phyloP scores from a whole-genome alignment of 1,140 invertebrate genomes.

The Lordiphosa clarofinis region DNA sequence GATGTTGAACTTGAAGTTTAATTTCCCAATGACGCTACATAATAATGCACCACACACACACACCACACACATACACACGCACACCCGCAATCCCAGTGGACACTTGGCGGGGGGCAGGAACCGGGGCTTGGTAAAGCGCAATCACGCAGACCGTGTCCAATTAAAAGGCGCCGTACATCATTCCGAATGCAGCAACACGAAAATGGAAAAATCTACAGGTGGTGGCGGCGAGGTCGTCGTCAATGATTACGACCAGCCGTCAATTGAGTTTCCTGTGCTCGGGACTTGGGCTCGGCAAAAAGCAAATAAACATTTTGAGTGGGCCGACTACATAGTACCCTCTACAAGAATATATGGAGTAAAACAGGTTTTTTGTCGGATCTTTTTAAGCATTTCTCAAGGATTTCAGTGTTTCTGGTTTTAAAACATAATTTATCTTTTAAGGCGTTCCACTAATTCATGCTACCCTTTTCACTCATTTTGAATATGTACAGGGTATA shows the following conservation, averaged over 20 bases:
- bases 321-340: too few relatives aligned
- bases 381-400: too few relatives aligned
- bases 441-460: too few relatives aligned
- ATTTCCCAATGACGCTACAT: conserved; percentile 11
- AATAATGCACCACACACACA: conserved; percentile 15
- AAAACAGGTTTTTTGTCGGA: too few relatives aligned
- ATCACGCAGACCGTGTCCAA: conserved; percentile 74
- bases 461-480: too few relatives aligned
- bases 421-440: too few relatives aligned
- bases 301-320: too few relatives aligned
- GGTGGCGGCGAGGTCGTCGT: conserved; percentile 38
- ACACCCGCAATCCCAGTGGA: conserved; percentile 17
- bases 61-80: conserved; percentile 9
- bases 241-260: conserved; percentile 17
- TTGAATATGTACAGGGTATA: conserved; percentile 11
- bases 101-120: conserved; percentile 4
- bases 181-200: conserved; percentile 61
- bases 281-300: conserved; percentile 8
- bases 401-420: too few relatives aligned
- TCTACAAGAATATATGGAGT: too few relatives aligned
- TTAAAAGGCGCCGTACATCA: conserved; percentile 75
- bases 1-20: conserved; percentile 48
- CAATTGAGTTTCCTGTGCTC: conserved; percentile 51
- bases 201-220: too few relatives aligned
- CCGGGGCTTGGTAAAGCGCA: conserved; percentile 21